Base-by-base conservation (phyloP, 2,113 vertebrate species). In the Oryctolagus cuniculus region DNA sequence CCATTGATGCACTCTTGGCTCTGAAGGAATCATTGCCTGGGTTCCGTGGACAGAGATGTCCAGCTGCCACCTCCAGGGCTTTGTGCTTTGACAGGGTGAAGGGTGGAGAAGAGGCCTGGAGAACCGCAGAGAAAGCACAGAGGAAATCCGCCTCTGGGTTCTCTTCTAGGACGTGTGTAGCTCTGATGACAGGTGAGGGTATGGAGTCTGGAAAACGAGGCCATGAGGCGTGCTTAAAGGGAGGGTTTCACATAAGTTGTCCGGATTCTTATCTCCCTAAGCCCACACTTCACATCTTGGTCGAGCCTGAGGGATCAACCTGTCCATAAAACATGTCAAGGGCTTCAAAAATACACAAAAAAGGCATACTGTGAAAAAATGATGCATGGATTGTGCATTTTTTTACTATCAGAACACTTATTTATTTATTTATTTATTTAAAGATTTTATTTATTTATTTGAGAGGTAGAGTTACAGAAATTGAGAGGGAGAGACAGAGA, bases 81-180 rank as follows among this genome's bases (percentile, higher is more conserved):
- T 63, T 77, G 63, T 31, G 51, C 63, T 88, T 85, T 93, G 75
- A 72, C 10, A 6, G 6, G 29, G 34, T 27, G 38, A 51, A 79
- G 69, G 51, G 77, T 44, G 80, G 53, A 72, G 69, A 78, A 36
- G 55, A 84, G 66, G 58, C 34, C 13, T 5, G 31, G 58, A 70
- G 27, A 92, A 49, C 58, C 49, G 85, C 92, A n/a, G 67, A 44
- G 79, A 88, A 83, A 67, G 38, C 64, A 82, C 2, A 58, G 1
- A 74, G 70, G 64, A 96, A 91, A 92, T 94, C 87, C 49, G n/a
- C 24, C 51, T 75, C 55, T 8, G 12, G 51, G n/a, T 29, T 49
- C 73, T 44, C 84, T 72, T 67, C 93, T 84, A 58, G 90, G 19
- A 36, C 55, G 13, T 79, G 22, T 64, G 34, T 51, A 61, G 72